A percentile compares a stretch with the other conserved stretches of the same genome.
Evolutionary conservation across 2,888 invertebrate genomes (phyloP).

Genomic region (Venusia cambrica): DNA sequence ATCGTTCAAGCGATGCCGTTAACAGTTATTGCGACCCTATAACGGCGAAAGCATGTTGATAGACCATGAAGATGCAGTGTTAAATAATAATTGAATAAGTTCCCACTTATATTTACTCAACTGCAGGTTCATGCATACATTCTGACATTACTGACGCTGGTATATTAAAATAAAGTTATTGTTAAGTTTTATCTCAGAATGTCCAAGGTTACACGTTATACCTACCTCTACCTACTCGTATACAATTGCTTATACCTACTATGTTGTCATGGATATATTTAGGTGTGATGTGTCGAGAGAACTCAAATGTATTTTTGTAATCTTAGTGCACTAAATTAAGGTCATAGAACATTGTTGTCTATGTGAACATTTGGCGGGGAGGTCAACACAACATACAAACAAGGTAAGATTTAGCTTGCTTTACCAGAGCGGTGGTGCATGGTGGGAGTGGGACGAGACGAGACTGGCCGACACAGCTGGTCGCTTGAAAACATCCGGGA

Average conservation of each 20-base stretch:
- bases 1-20: slow-evolving; percentile 25
- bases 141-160: too few relatives aligned
- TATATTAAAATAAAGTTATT: too few relatives aligned
- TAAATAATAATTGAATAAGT: slow-evolving; percentile 8
- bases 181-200: slow-evolving; percentile 6
- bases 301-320: slow-evolving; percentile 19
- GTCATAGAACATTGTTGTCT: slow-evolving; percentile 48
- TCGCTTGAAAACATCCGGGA: too few relatives aligned
- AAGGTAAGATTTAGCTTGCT: too few relatives aligned
- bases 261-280: slow-evolving; percentile 30
- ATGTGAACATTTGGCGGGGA: slow-evolving; percentile 50
- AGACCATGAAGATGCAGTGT: slow-evolving; percentile 18
- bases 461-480: too few relatives aligned
- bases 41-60: slow-evolving; percentile 27
- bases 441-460: too few relatives aligned
- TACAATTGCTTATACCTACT: slow-evolving; percentile 13
- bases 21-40: slow-evolving; percentile 30
- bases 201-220: slow-evolving; percentile 18
- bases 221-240: slow-evolving; percentile 9
- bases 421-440: too few relatives aligned
- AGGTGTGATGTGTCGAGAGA: slow-evolving; percentile 28
- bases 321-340: slow-evolving; percentile 38
- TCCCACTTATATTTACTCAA: too few relatives aligned
- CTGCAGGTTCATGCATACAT: too few relatives aligned
- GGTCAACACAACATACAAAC: too few relatives aligned